Base-by-base conservation (phyloP, 1,140 invertebrate species). In the Aethina tumida region DNA sequence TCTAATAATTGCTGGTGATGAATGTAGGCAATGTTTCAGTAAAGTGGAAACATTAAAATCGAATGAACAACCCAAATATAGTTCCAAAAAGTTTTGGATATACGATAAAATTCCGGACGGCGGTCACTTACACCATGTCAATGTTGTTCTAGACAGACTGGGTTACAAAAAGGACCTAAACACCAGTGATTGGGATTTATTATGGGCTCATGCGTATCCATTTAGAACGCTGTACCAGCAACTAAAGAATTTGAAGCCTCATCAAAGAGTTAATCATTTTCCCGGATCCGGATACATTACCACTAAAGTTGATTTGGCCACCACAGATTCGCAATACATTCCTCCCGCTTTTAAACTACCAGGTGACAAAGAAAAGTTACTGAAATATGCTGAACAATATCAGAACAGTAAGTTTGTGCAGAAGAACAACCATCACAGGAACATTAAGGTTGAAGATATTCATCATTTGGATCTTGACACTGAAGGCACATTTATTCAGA, bases 121-220 rank as follows among this genome's bases (percentile, higher is more conserved):
- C 19, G 73, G 80, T 1, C 73, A 87, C 50, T 65, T 93, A 16
- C 79, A 77, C 45, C 87, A 93, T 60, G 81, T 93, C 0, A 75
- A 79, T 47, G 67, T 71, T 4, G 75, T 89, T 7, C 66, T 94
- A 35, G 64, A 81, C 5, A 64, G 75, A 47, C 59, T 87, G 5
- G 87, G 88, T 0, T 91, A 79, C 54, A 58, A 72, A 33, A 62
- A 75, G 37, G 71, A 68, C 7, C 65, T 63, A 4, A 70, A 77
- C 36, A 59, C 70, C 5, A 63, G 67, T 0, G 65, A 79, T n/a
- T 96, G 90, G 89, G 76, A 84, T 56, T 64, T 96, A 3, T 58
- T 97, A 4, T 97, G 93, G 93, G 79, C 89, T 2, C 88, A 95
- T 62, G 86, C 93, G 53, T 97, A 92, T 63, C 92, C 91, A 2